Percentiles rank a stretch among this genome's conserved stretches.
Evolutionary conservation across 2,888 invertebrate species (phyloP).

Genomic region (Ormyrus thymus): DNA sequence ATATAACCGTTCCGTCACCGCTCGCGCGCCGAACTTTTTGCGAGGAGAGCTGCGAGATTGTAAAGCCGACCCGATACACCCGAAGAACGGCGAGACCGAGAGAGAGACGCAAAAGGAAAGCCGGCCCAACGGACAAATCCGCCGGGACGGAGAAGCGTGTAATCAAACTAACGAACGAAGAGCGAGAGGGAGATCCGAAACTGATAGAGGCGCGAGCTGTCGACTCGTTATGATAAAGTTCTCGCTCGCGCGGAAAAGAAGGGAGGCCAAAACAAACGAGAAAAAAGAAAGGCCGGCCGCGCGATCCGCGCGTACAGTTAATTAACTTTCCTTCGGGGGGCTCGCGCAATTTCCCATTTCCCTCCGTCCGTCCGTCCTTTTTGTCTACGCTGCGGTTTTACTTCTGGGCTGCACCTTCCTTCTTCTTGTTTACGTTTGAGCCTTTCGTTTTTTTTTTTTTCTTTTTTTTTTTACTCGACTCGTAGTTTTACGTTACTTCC

Average conservation of each 20-base stretch:
- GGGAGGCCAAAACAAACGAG: neutral
- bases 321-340: conserved; percentile 19
- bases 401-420: neutral
- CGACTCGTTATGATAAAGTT: no score
- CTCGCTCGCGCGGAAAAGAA: neutral
- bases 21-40: no score
- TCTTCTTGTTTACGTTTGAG: neutral
- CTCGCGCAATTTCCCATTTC: neutral
- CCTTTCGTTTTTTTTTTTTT: neutral
- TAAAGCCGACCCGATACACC: no score
- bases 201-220: no score
- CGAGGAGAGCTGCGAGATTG: no score
- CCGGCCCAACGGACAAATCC: neutral
- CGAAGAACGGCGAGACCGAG: no score
- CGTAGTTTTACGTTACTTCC: neutral
- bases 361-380: no score
- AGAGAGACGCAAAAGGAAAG: no score
- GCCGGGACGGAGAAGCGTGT: neutral
- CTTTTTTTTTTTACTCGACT: neutral
- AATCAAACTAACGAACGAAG: no score
- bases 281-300: neutral
- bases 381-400: no score
- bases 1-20: neutral
- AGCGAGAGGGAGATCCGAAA: no score
- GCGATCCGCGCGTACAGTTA: conserved; percentile 7